Conservation (phyloP, 2,797 vertebrate species). For the Pseudotriccus pelzelni region DNA sequence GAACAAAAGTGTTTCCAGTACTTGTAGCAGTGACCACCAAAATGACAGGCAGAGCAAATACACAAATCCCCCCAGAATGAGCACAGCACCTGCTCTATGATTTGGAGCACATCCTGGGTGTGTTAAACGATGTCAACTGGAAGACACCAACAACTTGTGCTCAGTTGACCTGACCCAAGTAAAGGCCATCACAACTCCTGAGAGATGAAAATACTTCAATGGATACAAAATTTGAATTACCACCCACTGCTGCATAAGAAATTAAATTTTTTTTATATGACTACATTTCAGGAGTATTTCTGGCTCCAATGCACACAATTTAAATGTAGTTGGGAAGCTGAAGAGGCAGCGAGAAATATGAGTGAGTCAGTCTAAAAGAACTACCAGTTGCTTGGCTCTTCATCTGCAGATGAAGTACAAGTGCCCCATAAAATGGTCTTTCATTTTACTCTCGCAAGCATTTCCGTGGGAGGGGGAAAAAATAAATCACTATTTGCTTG, state of each 20-base stretch:
- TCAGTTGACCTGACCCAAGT: neutral
- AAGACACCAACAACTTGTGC: neutral
- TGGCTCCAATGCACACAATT: neutral
- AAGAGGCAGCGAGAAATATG: neutral
- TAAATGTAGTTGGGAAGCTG: neutral
- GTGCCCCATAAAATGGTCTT: neutral
- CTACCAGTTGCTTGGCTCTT: neutral
- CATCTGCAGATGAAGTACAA: conserved; percentile 1
- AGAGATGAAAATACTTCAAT: neutral
- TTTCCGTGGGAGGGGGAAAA: neutral
- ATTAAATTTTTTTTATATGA: neutral
- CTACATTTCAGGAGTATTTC: neutral
- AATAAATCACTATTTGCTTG: neutral
- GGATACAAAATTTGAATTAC: neutral
- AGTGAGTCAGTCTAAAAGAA: neutral
- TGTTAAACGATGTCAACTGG: rapidly evolving
- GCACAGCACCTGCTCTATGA: neutral
- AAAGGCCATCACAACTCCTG: neutral
- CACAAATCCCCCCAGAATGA: neutral
- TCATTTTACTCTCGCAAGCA: neutral
- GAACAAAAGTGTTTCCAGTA: neutral
- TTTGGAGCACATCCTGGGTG: neutral
- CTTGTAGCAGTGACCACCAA: neutral
- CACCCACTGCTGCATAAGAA: neutral
- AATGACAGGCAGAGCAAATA: neutral